These are phyloP conservation scores for Babylonia areolata DNA, from an alignment of 1,140 invertebrate genomes.

Conservation along the genomic window DNA sequence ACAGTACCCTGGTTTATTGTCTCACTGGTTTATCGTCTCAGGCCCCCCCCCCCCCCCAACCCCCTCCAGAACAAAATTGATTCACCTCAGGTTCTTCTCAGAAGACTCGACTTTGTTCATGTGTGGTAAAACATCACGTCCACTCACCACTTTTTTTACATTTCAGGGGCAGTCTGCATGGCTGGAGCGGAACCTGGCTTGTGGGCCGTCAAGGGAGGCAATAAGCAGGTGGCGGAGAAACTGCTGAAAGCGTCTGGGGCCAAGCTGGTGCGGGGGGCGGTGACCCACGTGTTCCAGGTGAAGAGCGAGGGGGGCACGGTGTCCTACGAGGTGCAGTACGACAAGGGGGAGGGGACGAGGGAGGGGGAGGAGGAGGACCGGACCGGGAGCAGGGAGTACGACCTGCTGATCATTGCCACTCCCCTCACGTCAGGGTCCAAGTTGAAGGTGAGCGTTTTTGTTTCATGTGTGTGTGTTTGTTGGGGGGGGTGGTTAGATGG, in stretches of 20 bases:
- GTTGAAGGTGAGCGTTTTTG: not conserved
- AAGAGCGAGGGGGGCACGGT: conserved; percentile 51
- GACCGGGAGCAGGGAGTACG: conserved; percentile 73
- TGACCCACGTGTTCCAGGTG: conserved; percentile 65
- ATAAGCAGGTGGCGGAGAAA: conserved; percentile 78
- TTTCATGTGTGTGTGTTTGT: not conserved
- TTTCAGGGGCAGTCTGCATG: conserved; percentile 77
- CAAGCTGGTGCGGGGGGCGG: conserved; percentile 73
- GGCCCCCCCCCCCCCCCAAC: too few species aligned
- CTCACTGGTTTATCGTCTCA: too few species aligned
- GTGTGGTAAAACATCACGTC: too few species aligned
- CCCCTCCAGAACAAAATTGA: too few species aligned
- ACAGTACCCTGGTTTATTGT: too few species aligned
- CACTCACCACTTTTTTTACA: too few species aligned
- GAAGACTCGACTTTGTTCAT: not conserved
- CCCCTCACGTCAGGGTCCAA: conserved; percentile 76
- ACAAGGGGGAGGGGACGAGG: conserved; percentile 27
- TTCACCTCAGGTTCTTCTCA: not conserved
- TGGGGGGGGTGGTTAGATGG: not conserved
- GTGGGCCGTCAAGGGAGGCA: conserved; percentile 82
- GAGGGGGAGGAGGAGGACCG: conserved; percentile 46
- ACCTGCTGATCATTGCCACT: conserved; percentile 81
- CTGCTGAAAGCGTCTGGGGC: conserved; percentile 76
- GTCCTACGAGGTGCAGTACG: conserved; percentile 58
- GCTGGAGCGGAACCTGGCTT: conserved; percentile 79